phyloP scores from a whole-genome alignment of 2,888 invertebrate species.

The Cryptosula pallasiana region DNA sequence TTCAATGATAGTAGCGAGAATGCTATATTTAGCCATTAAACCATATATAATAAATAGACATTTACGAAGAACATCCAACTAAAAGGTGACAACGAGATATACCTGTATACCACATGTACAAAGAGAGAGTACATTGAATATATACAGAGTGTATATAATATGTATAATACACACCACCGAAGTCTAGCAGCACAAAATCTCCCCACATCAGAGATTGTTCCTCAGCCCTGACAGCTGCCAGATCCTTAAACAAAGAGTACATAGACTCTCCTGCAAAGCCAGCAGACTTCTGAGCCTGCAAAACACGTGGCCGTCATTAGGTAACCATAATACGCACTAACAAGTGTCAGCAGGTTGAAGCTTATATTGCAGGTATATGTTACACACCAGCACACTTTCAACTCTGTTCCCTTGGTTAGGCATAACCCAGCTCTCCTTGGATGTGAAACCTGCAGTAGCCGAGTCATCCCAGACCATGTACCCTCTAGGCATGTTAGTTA shows the following conservation, averaged over 20 bases:
- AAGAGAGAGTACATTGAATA: no score
- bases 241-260: constrained; percentile 14
- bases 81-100: no score
- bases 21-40: no score
- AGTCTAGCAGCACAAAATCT: background rate
- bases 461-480: constrained; percentile 20
- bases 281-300: background rate
- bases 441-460: background rate
- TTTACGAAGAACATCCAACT: no score
- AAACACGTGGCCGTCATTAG: no score
- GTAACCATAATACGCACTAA: no score
- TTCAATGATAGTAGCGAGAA: no score
- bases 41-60: no score
- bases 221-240: background rate
- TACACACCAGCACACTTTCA: constrained; percentile 6
- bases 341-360: no score
- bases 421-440: background rate
- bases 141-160: no score
- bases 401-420: background rate
- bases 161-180: constrained; percentile 16
- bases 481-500: constrained; percentile 58
- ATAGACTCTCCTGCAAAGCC: background rate
- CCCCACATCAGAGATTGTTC: constrained; percentile 5
- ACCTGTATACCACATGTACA: no score
- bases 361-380: background rate